Evolutionary conservation across 30 jellyfish, hydroid and myxozoan species (phyloP), one percentile per base, ranked within the genome.

Genomic region (Cassiopea xamachana): DNA sequence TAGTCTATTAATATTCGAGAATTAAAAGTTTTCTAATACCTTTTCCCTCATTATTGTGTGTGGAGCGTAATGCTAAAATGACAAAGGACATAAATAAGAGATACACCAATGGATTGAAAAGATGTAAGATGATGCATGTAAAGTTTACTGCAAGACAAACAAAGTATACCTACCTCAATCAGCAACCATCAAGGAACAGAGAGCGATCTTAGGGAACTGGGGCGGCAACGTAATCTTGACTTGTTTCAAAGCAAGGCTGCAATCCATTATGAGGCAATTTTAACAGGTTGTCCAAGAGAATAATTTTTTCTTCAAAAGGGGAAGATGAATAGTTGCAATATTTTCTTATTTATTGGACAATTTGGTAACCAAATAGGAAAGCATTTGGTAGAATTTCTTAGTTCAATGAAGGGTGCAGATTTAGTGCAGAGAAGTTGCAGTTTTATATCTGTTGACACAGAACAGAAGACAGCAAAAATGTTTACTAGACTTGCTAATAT

Each of bases 31-130:
- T 64, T 14, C 43, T 6, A 85, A 60, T 47, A 88, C 95, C 95
- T 88, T 88, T 69, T 88, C 95, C 95, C 95, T 88, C 95, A 88
- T 88, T 59, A 47, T 73, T 73, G 84, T 48, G 74, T 46, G 69
- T 46, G 81, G 62, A 73, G 82, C 75, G 13, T 48, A 48, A 74
- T 60, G 73, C 95, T 88, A 79, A 73, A 79, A 88, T 69, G 71
- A 78, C 51, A 58, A 47, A 8, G 62, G 49, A 39, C 46, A 71
- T 61, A 12, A 1, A 9, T 50, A 43, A 46, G 51, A 10, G 16
- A 39, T 5, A 64, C 3, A 0, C 12, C 45, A 64, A n/a, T n/a
- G 60, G 95, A 88, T 88, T 88, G 61, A 1, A 12, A n/a, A 78
- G 90, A 88, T 75, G 13, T 2, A 49, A 45, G 47, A 1, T 16